Evolutionary conservation across 2,888 invertebrate species (phyloP), one percentile per base, ranked within the genome.

Genomic region (Cynaeus angustus): DNA sequence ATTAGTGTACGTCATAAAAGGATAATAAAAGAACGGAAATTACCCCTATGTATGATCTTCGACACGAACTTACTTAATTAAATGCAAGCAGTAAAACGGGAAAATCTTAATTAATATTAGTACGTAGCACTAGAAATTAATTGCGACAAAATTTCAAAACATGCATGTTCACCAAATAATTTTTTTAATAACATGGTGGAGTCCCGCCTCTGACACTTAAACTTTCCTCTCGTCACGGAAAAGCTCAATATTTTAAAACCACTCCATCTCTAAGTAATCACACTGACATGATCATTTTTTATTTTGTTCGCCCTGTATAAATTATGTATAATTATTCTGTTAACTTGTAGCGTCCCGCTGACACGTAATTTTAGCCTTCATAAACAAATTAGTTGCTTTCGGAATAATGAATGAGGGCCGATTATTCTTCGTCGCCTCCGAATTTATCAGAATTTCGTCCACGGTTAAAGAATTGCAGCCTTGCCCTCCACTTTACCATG

Each of bases 401-500:
- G 38, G 50, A 61, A 61, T 61, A 61, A 61, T 48, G 61, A 61
- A 61, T 61, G 61, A 50, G 48, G 8, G 9, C 12, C 61, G 48
- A 61, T 61, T 61, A 61, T 61, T 61, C 61, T 61, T 30, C 21
- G 21, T 16, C 13, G 16, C 30, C 64, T 64, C 41, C 21, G 38
- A 53, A 58, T 58, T 73, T 72, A 69, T 78, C 76, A 72, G 73
- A 72, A 81, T 78, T 75, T 78, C 55, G 66, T 69, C 66, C 80
- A 78, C 80, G 79, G 68, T 56, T 72, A 52, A 62, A 65, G 77
- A 79, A 79, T 76, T 78, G 77, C 77, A 72, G 76, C 79, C 45
- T 28, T 43, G 45, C 45, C 28, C 77, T 80, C 76, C 80, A 81
- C 80, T 80, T 80, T 76, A 77, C 74, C 77, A 80, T 80, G 80